Evolutionary conservation across 2,888 invertebrate species (phyloP).

Genomic region (Buathra laborator): DNA sequence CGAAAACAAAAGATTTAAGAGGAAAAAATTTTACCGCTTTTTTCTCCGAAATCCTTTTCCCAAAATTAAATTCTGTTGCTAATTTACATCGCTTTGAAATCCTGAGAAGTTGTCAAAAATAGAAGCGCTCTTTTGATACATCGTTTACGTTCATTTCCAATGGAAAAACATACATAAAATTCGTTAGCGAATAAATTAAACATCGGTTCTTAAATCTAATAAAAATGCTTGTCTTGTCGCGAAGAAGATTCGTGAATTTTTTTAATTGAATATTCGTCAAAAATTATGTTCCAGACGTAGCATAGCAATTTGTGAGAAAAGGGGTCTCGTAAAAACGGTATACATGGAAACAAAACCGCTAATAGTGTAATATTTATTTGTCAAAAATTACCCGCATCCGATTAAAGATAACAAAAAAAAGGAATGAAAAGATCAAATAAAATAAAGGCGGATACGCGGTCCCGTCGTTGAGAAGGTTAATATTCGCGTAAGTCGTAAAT

Average conservation of each 20-base stretch:
- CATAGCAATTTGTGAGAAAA: no score
- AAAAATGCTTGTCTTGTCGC: conserved; percentile 4
- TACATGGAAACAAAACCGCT: not conserved
- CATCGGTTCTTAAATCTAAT: conserved; percentile 3
- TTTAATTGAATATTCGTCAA: not conserved
- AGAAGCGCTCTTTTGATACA: conserved; percentile 23
- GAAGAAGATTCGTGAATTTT: not conserved
- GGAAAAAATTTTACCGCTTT: not conserved
- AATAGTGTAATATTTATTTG: not conserved
- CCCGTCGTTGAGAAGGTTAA: not conserved
- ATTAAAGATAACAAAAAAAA: not conserved
- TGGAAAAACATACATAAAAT: not conserved
- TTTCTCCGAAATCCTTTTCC: not conserved
- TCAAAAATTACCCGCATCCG: not conserved
- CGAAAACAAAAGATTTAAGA: not conserved
- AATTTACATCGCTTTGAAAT: not conserved
- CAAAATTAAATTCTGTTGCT: not conserved
- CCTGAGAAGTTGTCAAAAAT: conserved; percentile 24
- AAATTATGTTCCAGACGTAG: no score
- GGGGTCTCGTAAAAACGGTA: no score
- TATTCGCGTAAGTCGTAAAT: conserved; percentile 69
- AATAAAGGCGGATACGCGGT: not conserved
- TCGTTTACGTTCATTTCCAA: conserved; percentile 11
- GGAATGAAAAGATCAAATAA: not conserved
- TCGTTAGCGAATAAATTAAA: conserved; percentile 7